These are phyloP conservation scores for Bombus turneri DNA, from an alignment of 1,140 invertebrate genomes.

Conservation along the genomic window DNA sequence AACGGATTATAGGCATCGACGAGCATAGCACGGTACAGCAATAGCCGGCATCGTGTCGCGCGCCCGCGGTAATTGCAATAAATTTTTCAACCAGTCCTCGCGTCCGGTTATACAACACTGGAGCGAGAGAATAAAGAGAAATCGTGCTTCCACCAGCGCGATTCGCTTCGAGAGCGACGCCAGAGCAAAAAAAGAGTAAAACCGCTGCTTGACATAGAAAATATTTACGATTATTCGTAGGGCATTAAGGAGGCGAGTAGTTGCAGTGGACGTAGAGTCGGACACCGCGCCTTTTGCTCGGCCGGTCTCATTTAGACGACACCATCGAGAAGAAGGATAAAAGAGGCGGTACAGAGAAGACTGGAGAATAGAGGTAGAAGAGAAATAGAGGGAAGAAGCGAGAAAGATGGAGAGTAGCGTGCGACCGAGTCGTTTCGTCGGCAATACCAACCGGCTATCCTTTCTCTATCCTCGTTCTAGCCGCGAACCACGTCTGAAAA, in stretches of 20 bases:
- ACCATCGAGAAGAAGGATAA: slow-evolving; percentile 9
- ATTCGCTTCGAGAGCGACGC: background rate
- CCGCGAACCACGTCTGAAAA: slow-evolving; percentile 50
- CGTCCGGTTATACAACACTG: background rate
- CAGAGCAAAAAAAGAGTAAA: slow-evolving; percentile 21
- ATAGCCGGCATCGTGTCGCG: background rate
- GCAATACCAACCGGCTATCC: slow-evolving; percentile 15
- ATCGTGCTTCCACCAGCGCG: background rate
- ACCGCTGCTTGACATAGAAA: slow-evolving; percentile 51
- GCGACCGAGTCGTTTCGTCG: slow-evolving; percentile 5
- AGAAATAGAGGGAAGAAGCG: background rate
- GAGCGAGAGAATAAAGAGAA: background rate
- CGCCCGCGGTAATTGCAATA: slow-evolving; percentile 51
- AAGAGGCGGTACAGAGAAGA: no score
- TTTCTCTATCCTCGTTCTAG: background rate
- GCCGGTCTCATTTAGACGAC: slow-evolving; percentile 52
- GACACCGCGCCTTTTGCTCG: slow-evolving; percentile 16
- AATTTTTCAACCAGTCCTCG: slow-evolving; percentile 51
- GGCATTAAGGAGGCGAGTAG: slow-evolving; percentile 58
- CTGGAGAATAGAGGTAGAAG: background rate
- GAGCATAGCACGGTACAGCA: background rate
- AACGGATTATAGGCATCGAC: slow-evolving; percentile 59
- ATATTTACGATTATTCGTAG: slow-evolving; percentile 66
- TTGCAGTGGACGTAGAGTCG: slow-evolving; percentile 14
- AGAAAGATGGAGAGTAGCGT: background rate